Conservation (phyloP, 2,888 invertebrate species). For the Apantesis nais region DNA sequence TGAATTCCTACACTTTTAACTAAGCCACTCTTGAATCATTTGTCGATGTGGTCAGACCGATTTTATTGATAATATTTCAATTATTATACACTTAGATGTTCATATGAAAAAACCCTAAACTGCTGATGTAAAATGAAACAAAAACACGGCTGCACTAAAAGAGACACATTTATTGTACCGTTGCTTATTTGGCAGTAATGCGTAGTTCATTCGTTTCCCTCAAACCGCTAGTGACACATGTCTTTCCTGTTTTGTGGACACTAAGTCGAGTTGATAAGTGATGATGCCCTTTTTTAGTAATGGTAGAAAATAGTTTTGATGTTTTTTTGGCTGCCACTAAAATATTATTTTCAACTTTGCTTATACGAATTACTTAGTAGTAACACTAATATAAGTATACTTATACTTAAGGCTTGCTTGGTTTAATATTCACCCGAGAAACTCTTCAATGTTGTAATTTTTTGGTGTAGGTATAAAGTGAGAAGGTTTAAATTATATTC, state of each 20-base stretch:
- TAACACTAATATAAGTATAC: too few relatives aligned
- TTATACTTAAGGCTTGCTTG: background rate
- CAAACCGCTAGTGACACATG: constrained; percentile 49
- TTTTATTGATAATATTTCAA: background rate
- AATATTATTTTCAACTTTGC: background rate
- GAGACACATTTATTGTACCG: constrained; percentile 42
- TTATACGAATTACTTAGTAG: background rate
- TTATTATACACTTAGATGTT: background rate
- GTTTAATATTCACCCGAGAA: background rate
- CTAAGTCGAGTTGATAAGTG: constrained; percentile 54
- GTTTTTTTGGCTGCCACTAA: background rate
- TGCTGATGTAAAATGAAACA: constrained; percentile 34
- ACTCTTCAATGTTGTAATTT: background rate
- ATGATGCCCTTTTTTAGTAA: constrained; percentile 25
- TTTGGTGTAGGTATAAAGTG: background rate
- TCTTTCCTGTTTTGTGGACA: constrained; percentile 44
- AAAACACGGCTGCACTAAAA: constrained; percentile 36
- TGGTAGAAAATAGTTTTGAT: constrained; percentile 13
- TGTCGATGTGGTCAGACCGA: background rate
- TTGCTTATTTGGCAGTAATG: constrained; percentile 49
- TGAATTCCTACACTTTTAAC: background rate
- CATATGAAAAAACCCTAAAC: constrained; percentile 19
- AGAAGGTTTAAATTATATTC: background rate
- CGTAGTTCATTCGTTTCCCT: constrained; percentile 50
- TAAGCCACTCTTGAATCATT: too few relatives aligned